Base-by-base conservation (phyloP, 2,888 invertebrate species). In the Drosophila anomalipes region DNA sequence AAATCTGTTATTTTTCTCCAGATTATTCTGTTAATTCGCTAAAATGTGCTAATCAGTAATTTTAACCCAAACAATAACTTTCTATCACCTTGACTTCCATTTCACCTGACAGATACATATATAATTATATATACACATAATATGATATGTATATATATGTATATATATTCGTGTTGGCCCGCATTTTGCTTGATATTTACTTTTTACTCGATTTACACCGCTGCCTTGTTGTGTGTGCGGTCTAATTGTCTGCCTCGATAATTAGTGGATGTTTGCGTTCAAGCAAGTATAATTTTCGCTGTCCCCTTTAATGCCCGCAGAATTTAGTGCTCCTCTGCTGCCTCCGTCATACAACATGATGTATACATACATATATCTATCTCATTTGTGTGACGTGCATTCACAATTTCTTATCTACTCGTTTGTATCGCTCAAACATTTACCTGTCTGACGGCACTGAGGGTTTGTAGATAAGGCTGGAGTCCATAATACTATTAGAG, bases 221-320 rank as follows among this genome's bases (percentile, higher is more conserved):
- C 44, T 53, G 39, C 35, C 33, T 19, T 65, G 65, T 47, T 37
- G 41, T 63, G 59, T 67, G 39, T 60, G 57, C 14, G 26, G 19
- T 57, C 32, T 57, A 30, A 30, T 19, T 54, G 63, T 44, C 47
- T 74, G 53, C 49, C 62, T 49, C 62, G 47, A 74, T 77, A 81
- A 73, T 80, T 74, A 63, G 68, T 70, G 69, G 75, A 62, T 70
- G 79, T 83, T 86, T 69, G 73, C 79, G 79, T 70, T 64, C 54
- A 62, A 75, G 49, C 56, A 67, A 72, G 65, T 81, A 66, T 64
- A 74, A 83, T 77, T 58, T 44, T n/a, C 70, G 74, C 70, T 68
- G 54, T 52, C 52, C 44, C 37, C 60, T 41, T 32, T 35, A 19
- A 63, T 65, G 51, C 44, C 58, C 63, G 63, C 60, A 68, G 32